A percentile compares a stretch with the other conserved stretches of the same genome.
These are phyloP conservation scores for Hipposideros larvatus DNA, from an alignment of 2,797 vertebrate genomes.

Conservation along the genomic window DNA sequence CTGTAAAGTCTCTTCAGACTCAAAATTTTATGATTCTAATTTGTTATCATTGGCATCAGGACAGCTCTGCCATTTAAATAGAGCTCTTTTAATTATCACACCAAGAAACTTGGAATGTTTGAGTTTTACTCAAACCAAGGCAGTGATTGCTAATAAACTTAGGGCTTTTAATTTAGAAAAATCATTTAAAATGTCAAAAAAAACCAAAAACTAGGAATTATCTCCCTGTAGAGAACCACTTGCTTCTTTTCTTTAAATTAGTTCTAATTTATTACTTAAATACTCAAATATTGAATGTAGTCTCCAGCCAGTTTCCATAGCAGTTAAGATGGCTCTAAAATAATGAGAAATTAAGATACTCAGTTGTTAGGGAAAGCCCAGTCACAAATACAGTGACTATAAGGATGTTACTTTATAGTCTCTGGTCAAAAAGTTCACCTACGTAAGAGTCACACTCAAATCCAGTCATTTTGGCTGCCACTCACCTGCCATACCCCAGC, in stretches of 20 bases:
- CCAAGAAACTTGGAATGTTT: background rate
- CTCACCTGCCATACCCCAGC: background rate
- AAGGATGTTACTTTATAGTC: background rate
- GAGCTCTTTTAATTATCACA: background rate
- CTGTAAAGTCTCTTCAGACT: background rate
- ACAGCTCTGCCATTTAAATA: slow-evolving; percentile 8
- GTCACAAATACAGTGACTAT: background rate
- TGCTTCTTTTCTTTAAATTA: slow-evolving; percentile 39
- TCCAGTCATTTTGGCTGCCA: background rate
- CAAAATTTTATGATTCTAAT: background rate
- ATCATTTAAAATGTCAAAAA: background rate
- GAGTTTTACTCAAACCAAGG: background rate
- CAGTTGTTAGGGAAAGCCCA: background rate
- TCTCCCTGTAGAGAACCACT: background rate
- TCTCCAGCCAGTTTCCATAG: background rate
- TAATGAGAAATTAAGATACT: background rate
- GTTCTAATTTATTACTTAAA: background rate
- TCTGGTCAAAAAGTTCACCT: background rate
- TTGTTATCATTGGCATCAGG: background rate
- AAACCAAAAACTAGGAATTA: background rate
- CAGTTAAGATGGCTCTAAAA: background rate
- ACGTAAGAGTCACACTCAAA: background rate
- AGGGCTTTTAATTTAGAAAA: slow-evolving; percentile 66
- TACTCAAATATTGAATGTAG: background rate
- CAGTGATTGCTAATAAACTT: background rate